phyloP scores from a whole-genome alignment of 2,797 vertebrate species.

The Tokudaia tokunoshimensis region DNA sequence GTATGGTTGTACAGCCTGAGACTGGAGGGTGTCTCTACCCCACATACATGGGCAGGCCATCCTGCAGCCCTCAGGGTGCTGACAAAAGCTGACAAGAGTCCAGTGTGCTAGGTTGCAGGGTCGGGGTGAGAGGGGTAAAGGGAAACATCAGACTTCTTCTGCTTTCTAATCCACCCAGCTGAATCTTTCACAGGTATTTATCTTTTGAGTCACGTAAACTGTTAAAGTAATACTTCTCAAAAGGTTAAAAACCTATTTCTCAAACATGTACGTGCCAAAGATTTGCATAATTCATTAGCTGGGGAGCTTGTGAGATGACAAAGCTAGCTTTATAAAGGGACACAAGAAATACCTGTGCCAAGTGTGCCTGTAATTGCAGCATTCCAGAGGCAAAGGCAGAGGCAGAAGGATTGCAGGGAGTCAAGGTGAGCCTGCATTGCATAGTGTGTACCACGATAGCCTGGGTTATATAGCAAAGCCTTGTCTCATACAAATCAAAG shows the following conservation, averaged over 20 bases:
- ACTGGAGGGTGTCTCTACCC: background rate
- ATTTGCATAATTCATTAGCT: conserved; percentile 39
- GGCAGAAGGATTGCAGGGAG: background rate
- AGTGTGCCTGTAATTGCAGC: background rate
- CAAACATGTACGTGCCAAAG: conserved; percentile 36
- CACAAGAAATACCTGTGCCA: background rate
- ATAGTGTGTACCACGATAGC: background rate
- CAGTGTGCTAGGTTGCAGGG: rapidly evolving
- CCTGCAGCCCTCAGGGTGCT: background rate
- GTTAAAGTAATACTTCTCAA: conserved; percentile 37
- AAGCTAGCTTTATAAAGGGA: background rate
- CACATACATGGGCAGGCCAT: background rate
- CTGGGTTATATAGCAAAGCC: background rate
- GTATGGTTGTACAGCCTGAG: background rate
- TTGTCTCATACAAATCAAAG: background rate
- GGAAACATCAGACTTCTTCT: rapidly evolving
- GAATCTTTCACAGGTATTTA: background rate
- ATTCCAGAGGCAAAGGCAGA: background rate
- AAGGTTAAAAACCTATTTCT: conserved; percentile 58
- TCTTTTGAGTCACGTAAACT: conserved; percentile 20
- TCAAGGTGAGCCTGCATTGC: background rate
- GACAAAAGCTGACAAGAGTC: background rate
- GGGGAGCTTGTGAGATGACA: conserved; percentile 5
- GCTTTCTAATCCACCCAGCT: background rate
- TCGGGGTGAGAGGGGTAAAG: background rate